Evolutionary conservation across 2,113 vertebrate species (phyloP).

Genomic region (Hystrix brachyura): DNA sequence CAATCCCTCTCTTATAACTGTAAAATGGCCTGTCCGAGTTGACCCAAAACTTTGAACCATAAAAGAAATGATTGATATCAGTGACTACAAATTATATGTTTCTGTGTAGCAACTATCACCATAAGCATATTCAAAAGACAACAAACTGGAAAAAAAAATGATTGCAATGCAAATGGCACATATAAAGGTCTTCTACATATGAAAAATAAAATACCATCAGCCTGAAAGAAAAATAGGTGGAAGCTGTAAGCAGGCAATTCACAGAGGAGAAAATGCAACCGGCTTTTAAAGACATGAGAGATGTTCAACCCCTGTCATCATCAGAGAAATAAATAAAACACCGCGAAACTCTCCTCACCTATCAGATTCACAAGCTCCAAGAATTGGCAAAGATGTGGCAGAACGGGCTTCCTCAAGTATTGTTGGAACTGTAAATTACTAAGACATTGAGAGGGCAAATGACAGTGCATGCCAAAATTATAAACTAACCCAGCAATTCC

Average conservation of each 20-base stretch:
- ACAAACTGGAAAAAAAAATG: background rate
- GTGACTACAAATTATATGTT: conserved; percentile 44
- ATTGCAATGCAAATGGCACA: background rate
- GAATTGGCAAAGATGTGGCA: background rate
- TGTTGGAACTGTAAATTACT: background rate
- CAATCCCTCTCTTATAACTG: background rate
- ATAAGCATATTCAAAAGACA: conserved; percentile 50
- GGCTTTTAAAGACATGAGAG: background rate
- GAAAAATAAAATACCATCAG: background rate
- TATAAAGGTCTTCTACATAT: conserved; percentile 1
- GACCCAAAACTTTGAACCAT: background rate
- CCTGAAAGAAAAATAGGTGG: background rate
- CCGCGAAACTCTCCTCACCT: background rate
- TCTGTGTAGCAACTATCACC: conserved; percentile 34
- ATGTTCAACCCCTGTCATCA: background rate
- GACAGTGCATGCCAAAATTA: background rate
- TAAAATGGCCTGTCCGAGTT: background rate
- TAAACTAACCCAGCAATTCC: background rate
- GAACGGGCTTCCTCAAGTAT: background rate
- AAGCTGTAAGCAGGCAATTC: background rate
- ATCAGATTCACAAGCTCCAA: background rate
- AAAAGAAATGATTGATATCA: conserved; percentile 13
- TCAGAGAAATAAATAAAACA: conserved; percentile 30
- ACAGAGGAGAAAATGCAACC: background rate
- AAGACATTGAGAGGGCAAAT: background rate